Base-by-base conservation (phyloP, 2,888 invertebrate species). In the Tipula unca region DNA sequence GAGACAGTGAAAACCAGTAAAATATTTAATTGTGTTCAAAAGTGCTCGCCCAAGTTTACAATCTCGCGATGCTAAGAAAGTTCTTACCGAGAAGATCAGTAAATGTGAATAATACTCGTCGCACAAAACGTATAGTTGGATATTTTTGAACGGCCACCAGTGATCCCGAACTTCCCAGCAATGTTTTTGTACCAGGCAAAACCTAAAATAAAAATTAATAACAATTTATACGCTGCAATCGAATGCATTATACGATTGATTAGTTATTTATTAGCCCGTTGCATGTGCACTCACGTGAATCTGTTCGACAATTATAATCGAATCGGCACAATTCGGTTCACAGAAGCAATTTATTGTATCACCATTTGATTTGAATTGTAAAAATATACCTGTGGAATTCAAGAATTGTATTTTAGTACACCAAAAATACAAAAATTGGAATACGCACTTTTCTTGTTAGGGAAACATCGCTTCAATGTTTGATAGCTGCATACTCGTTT, bases 91-190 rank as follows among this genome's bases (percentile, higher is more conserved):
- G 86, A 0, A 91, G 88, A 88, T 91, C 91, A 0, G 89, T 90
- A 83, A 91, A 88, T 0, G 90, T 90, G 86, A 90, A 91, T 85
- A 91, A 88, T 0, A 90, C 88, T 86, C 90, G 89, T 0, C 91
- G 87, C 25, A 89, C 89, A 10, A 89, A 89, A 25, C 90, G 89
- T 85, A 87, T 86, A 5, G 87, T 86, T 4, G 90, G 89, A 88
- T 89, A 89, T 20, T 86, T 87, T 85, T 88, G 89, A 32, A 89
- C 87, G 0, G 88, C 86, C 2, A 89, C 39, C 8, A 86, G 32
- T 20, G 86, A 86, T 0, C 88, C 88, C 17, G 86, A 87, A n/a
- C 87, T 85, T 0, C 89, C 88, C 0, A 90, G 87, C 29, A 90
- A 86, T 17, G 87, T 87, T 32, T 87, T 88, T 0, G 90, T 88